Percentiles rank a stretch among this genome's conserved stretches.
These are phyloP conservation scores for Acanthis flammea DNA, from an alignment of 2,797 vertebrate genomes.

Conservation along the genomic window DNA sequence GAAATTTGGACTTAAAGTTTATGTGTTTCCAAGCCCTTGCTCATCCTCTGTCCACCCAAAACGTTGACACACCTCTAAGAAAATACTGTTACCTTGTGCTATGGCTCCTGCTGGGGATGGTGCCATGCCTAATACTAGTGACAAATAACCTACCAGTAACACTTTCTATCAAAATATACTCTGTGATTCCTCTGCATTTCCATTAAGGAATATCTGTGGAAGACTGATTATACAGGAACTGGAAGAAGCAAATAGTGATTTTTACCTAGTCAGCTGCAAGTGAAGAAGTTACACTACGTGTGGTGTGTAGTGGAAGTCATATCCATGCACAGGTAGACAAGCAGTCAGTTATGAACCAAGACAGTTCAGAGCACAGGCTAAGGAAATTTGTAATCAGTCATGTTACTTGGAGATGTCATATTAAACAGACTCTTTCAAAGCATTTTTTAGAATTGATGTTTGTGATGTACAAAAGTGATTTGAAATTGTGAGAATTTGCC, in stretches of 20 bases:
- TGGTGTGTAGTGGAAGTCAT: slow-evolving; percentile 1
- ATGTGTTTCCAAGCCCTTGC: neutral
- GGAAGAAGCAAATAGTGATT: neutral
- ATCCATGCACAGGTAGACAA: neutral
- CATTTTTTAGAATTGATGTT: slow-evolving; percentile 39
- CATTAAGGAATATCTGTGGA: neutral
- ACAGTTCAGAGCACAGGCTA: neutral
- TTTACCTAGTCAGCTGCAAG: neutral
- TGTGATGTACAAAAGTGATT: slow-evolving; percentile 2
- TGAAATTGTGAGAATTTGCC: slow-evolving; percentile 14
- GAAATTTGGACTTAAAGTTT: neutral
- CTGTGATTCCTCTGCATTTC: neutral
- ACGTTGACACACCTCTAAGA: neutral
- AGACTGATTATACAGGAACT: neutral
- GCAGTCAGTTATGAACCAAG: neutral
- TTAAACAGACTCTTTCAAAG: neutral
- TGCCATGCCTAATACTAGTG: neutral
- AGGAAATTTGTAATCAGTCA: slow-evolving; percentile 3
- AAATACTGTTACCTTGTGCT: neutral
- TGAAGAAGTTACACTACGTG: neutral
- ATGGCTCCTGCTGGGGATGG: neutral
- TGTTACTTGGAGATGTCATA: neutral
- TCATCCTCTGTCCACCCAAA: neutral
- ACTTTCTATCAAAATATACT: neutral
- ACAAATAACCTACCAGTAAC: neutral